Percentiles rank a stretch among this genome's conserved stretches.
Conservation (phyloP, 2,888 invertebrate species). For the Nasonovia ribisnigri region DNA sequence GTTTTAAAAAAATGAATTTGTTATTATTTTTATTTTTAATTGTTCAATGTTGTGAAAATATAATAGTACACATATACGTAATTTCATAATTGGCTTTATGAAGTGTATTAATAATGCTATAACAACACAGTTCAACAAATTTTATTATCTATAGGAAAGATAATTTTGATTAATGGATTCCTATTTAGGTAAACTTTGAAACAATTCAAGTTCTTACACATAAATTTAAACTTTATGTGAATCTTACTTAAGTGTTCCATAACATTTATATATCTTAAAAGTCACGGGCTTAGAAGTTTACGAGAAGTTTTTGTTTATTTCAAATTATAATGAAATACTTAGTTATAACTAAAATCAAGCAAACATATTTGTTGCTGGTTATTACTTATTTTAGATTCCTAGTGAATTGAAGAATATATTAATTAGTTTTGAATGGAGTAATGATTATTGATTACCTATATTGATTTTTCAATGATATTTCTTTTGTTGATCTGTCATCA, state of each 20-base stretch:
- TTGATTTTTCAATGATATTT: not conserved
- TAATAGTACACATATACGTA: not conserved
- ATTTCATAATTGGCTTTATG: not conserved
- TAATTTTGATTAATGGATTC: conserved; percentile 38
- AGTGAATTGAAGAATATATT: not conserved
- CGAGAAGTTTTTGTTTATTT: conserved; percentile 4
- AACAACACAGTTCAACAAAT: conserved; percentile 14
- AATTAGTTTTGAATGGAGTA: not conserved
- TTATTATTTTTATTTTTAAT: not conserved
- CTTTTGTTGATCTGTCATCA: not conserved
- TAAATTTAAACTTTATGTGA: conserved; percentile 26
- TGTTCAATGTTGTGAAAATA: not conserved
- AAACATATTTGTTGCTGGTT: not conserved
- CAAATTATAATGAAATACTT: conserved; percentile 28
- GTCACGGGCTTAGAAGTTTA: conserved; percentile 9
- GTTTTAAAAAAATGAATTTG: not conserved
- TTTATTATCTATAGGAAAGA: not conserved
- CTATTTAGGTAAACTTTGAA: conserved; percentile 8
- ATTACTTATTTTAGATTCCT: not conserved
- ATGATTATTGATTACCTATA: too few relatives aligned
- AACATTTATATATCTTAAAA: conserved; percentile 41
- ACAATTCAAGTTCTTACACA: conserved; percentile 20
- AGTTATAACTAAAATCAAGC: conserved; percentile 1
- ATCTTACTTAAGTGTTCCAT: conserved; percentile 9
- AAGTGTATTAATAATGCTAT: conserved; percentile 8